phyloP scores from a whole-genome alignment of 2,888 invertebrate species.

The Apotomis capreana region DNA sequence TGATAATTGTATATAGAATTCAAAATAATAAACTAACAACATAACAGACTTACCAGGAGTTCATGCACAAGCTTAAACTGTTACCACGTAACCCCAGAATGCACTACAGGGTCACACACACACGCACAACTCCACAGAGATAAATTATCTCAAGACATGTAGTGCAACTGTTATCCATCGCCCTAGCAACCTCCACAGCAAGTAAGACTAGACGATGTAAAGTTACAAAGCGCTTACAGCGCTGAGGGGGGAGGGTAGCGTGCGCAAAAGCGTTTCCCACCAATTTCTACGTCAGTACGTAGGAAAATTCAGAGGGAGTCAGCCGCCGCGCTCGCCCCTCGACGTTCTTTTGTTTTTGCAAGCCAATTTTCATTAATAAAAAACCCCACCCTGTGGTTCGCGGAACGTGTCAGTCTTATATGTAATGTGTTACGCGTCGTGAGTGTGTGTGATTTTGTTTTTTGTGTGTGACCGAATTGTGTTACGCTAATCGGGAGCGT shows the following conservation, averaged over 20 bases:
- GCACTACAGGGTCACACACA: not conserved
- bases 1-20: not conserved
- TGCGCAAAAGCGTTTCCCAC: slow-evolving; percentile 45
- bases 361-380: slow-evolving; percentile 57
- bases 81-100: not conserved
- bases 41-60: not conserved
- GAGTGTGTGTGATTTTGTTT: slow-evolving; percentile 39
- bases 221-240: slow-evolving; percentile 24
- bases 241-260: slow-evolving; percentile 11
- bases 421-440: slow-evolving; percentile 15
- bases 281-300: slow-evolving; percentile 45
- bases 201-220: slow-evolving; percentile 19
- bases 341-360: slow-evolving; percentile 53
- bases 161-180: slow-evolving; percentile 4
- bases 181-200: not conserved
- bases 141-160: slow-evolving; percentile 5
- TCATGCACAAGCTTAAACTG: not conserved
- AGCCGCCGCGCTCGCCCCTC: slow-evolving; percentile 47
- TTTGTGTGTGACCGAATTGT: slow-evolving; percentile 18
- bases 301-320: slow-evolving; percentile 50
- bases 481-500: slow-evolving; percentile 43
- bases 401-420: slow-evolving; percentile 7
- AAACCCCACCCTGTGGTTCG: slow-evolving; percentile 50
- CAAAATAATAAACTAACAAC: not conserved
- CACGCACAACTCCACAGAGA: not conserved